phyloP scores from a whole-genome alignment of 2,113 vertebrate species.

The Vireo altiloquus region DNA sequence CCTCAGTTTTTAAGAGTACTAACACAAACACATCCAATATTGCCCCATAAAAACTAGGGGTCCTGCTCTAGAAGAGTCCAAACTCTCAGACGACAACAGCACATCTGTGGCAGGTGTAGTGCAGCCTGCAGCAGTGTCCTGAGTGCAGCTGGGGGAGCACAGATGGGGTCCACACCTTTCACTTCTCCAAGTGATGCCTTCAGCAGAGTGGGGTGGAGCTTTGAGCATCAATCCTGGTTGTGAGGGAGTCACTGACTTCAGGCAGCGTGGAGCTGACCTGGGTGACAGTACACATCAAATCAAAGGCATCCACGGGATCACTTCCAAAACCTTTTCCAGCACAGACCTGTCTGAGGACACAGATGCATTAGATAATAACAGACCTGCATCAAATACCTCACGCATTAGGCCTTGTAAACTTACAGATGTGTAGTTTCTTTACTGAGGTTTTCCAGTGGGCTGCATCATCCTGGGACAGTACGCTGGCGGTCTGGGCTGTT shows the following conservation, averaged over 20 bases:
- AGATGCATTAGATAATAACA: neutral
- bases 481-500: accelerated
- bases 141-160: neutral
- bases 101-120: neutral
- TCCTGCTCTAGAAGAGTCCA: neutral
- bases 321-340: neutral
- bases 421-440: neutral
- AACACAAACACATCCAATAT: neutral
- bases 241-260: neutral
- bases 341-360: neutral
- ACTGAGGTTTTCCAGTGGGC: neutral
- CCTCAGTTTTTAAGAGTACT: neutral
- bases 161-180: neutral
- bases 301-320: accelerated
- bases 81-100: accelerated
- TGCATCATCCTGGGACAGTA: neutral
- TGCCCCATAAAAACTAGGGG: neutral
- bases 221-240: neutral
- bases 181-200: neutral
- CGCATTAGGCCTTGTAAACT: neutral
- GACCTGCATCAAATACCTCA: neutral
- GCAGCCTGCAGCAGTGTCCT: neutral
- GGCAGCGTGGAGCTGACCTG: accelerated
- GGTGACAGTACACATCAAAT: neutral
- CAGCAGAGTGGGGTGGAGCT: accelerated